Percentiles rank a stretch among this genome's conserved stretches.
Conservation (phyloP, 2,113 vertebrate genomes). For the Petrocephalus microphthalmus region DNA sequence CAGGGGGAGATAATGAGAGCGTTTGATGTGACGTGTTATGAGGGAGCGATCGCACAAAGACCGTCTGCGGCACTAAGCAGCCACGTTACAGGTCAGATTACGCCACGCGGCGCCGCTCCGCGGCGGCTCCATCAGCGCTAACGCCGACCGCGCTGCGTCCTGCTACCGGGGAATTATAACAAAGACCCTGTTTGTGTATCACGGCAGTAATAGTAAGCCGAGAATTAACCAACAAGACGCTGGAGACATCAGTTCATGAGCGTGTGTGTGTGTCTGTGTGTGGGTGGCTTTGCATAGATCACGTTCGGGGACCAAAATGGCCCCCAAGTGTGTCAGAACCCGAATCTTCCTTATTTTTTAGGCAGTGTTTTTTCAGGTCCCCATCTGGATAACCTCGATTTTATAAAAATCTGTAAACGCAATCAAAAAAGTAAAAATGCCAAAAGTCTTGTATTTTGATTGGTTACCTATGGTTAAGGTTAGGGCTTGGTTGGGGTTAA, state of each 20-base stretch:
- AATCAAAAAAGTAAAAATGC: no score
- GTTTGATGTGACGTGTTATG: slow-evolving; percentile 61
- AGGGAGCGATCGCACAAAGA: slow-evolving; percentile 54
- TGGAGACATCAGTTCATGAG: neutral
- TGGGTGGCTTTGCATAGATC: neutral
- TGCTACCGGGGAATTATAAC: neutral
- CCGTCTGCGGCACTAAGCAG: slow-evolving; percentile 44
- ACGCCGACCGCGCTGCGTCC: slow-evolving; percentile 4
- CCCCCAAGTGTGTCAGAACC: no score
- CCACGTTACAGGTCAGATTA: slow-evolving; percentile 52
- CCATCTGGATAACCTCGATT: no score
- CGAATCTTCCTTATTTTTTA: no score
- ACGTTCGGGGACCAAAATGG: no score
- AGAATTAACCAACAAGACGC: slow-evolving; percentile 9
- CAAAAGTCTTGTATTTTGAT: no score
- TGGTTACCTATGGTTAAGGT: no score
- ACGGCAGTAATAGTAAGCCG: neutral
- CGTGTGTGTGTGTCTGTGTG: neutral
- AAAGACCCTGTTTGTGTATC: slow-evolving; percentile 3
- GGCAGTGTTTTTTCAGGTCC: no score
- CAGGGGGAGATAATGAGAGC: slow-evolving; percentile 60
- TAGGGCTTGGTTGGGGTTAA: no score
- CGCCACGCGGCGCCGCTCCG: slow-evolving; percentile 16
- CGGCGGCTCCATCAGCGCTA: neutral
- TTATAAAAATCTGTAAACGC: no score